Evolutionary conservation across 2,797 vertebrate species (phyloP), one percentile per base, ranked within the genome.

Genomic region (Chlorospingus flavigularis): DNA sequence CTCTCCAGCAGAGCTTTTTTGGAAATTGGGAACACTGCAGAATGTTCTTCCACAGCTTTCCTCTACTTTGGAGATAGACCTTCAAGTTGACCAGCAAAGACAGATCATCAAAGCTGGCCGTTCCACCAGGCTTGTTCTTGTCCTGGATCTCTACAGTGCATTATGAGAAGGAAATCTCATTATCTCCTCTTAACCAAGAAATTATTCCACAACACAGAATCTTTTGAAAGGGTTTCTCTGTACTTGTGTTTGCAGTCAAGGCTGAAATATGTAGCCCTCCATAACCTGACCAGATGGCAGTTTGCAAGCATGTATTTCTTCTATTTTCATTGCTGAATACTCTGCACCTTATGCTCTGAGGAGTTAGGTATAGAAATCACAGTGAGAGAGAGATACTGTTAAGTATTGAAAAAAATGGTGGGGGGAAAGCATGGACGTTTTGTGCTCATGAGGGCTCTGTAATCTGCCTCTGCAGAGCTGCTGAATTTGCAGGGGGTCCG

Each of bases 221-320:
- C 77, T 95, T 96, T 91, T 74, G 75, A 92, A 96, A 90, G 93
- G 93, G 50, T 94, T 92, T 91, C 77, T 90, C 82, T 83, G 21
- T 51, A 43, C 55, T 95, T 15, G 6, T 90, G 78, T 91, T 95
- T 96, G 85, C 93, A 95, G 33, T 96, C 80, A 84, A 96, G 95
- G 96, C 95, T 96, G 95, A 94, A 97, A 92, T 96, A 96, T 28
- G 54, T 94, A 90, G 87, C 87, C 92, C 91, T 94, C 74, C 79
- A 45, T 96, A 97, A 97, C 94, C 96, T 97, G 95, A 96, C 94
- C 96, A 97, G 95, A 97, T 97, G 96, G 95, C 94, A 95, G 86
- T 94, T 94, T 93, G 90, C 87, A 83, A 89, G 94, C 83, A 75
- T 94, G 53, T 96, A 93, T 94, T 95, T 94, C 93, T 96, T 92